A percentile compares a stretch with the other conserved stretches of the same genome.
Evolutionary conservation across 2,113 vertebrate species (phyloP).

Genomic region (Eubucco bourcierii): DNA sequence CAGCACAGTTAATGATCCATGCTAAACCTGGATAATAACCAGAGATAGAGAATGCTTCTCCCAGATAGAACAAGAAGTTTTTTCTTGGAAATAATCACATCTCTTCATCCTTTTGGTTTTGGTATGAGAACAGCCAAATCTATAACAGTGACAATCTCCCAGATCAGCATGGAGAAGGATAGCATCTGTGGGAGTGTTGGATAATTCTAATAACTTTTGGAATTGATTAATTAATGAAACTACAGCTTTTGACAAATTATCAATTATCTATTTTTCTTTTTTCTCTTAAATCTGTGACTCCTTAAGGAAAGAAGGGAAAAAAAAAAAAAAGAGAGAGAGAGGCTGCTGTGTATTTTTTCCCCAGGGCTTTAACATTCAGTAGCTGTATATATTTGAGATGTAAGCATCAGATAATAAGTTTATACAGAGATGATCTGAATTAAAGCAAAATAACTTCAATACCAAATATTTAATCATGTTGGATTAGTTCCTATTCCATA

Average conservation of each 20-base stretch:
- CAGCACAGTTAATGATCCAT: background rate
- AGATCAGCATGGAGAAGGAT: background rate
- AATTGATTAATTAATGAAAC: background rate
- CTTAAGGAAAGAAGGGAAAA: no score
- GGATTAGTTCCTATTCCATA: background rate
- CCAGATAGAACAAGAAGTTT: background rate
- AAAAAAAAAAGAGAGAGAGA: no score
- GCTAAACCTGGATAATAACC: background rate
- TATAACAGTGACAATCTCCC: background rate
- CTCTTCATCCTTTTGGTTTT: background rate
- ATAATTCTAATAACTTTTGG: background rate
- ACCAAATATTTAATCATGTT: background rate
- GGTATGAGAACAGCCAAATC: background rate
- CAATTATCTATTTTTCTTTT: background rate
- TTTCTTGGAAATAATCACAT: background rate
- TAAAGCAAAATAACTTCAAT: background rate
- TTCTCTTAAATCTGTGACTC: background rate
- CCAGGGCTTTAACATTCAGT: background rate
- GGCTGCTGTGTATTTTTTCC: background rate
- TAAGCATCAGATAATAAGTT: background rate
- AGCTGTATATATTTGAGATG: background rate
- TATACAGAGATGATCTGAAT: background rate
- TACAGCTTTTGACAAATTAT: background rate
- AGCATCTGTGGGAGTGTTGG: background rate
- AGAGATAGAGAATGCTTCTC: background rate